A percentile compares a stretch with the other conserved stretches of the same genome.
These are phyloP conservation scores for Cosmorhoe ocellata DNA, from an alignment of 2,888 invertebrate species.

Conservation along the genomic window DNA sequence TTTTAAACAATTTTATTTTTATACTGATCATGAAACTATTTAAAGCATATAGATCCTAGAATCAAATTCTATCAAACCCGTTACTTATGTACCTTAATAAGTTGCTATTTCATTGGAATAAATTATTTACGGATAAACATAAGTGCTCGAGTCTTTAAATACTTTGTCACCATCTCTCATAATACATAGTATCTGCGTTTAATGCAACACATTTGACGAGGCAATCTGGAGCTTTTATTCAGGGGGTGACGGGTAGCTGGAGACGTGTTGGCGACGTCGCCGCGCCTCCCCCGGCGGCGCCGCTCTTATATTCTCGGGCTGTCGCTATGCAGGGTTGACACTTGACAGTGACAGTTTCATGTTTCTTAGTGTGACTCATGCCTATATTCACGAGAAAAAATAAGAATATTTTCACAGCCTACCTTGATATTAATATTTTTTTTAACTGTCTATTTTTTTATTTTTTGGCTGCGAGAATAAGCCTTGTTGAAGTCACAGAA, in stretches of 20 bases:
- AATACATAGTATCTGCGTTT: conserved; percentile 2
- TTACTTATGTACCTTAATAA: too few relatives aligned
- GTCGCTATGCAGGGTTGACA: conserved; percentile 22
- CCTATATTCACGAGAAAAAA: too few relatives aligned
- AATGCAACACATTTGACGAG: conserved; percentile 51
- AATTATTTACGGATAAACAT: neutral
- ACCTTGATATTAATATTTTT: too few relatives aligned
- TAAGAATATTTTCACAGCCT: too few relatives aligned
- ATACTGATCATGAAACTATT: too few relatives aligned
- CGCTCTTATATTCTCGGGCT: conserved; percentile 26
- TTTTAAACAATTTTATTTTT: too few relatives aligned
- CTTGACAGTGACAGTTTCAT: conserved; percentile 16
- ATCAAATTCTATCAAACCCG: too few relatives aligned
- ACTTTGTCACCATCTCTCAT: conserved; percentile 2
- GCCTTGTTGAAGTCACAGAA: too few relatives aligned
- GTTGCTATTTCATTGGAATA: too few relatives aligned
- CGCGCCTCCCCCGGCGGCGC: conserved; percentile 47
- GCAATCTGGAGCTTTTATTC: conserved; percentile 66
- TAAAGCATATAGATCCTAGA: too few relatives aligned
- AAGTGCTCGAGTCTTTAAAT: neutral
- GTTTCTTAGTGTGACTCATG: neutral
- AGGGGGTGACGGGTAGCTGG: conserved; percentile 48
- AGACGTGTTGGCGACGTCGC: conserved; percentile 65
- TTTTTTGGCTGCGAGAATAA: too few relatives aligned
- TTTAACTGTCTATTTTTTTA: too few relatives aligned